phyloP scores from a whole-genome alignment of 2,797 vertebrate species.

The Lerista edwardsae region DNA sequence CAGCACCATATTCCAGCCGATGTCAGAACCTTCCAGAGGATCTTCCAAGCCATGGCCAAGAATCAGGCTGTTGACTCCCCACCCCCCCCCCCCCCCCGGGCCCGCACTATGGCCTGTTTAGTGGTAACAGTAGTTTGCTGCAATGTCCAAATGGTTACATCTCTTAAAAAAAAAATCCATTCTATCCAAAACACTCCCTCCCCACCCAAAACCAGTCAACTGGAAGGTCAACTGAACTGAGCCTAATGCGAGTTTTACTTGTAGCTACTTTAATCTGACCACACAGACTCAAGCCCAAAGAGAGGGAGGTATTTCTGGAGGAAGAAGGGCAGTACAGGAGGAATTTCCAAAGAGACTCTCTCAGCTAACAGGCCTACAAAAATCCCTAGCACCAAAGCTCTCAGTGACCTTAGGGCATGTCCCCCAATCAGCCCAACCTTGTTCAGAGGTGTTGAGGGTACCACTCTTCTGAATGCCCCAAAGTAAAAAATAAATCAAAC shows the following conservation, averaged over 20 bases:
- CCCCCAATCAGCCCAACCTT: background rate
- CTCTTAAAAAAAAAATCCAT: no score
- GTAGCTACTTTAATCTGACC: background rate
- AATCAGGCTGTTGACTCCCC: background rate
- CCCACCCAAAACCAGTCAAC: no score
- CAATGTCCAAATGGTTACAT: background rate
- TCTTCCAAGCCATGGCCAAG: background rate
- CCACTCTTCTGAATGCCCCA: no score
- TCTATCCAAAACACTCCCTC: no score
- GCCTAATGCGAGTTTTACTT: background rate
- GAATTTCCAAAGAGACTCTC: background rate
- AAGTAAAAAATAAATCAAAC: background rate
- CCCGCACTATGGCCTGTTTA: background rate
- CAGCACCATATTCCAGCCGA: background rate
- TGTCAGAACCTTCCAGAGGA: background rate
- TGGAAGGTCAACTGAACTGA: background rate
- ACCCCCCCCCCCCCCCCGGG: background rate
- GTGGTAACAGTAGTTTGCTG: background rate
- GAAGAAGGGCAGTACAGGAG: background rate
- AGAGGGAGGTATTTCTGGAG: background rate
- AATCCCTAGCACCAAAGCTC: background rate
- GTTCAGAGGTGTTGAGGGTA: background rate
- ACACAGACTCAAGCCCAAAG: background rate
- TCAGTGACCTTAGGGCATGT: no score
- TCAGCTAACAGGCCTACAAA: no score